These are phyloP conservation scores for Zygothrica quintamaculata DNA, from an alignment of 2,888 invertebrate genomes.

Conservation along the genomic window DNA sequence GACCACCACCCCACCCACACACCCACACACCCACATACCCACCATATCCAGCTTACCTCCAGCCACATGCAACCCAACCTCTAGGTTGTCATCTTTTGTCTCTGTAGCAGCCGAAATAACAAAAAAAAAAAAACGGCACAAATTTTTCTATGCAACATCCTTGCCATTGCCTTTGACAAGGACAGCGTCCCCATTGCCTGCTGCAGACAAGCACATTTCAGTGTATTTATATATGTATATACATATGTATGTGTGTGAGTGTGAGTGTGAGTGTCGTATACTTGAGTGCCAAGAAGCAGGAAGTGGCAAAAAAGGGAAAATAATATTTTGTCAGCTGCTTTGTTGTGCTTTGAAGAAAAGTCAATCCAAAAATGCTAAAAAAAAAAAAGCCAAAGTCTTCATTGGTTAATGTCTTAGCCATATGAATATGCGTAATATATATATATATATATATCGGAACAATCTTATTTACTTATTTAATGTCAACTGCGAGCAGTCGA, in stretches of 20 bases:
- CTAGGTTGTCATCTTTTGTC: constrained; percentile 83
- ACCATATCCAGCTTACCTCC: constrained; percentile 7
- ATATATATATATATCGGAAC: too few relatives aligned
- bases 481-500: too few relatives aligned
- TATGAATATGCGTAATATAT: too few relatives aligned
- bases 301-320: constrained; percentile 37
- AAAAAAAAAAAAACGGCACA: constrained; percentile 48
- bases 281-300: constrained; percentile 35
- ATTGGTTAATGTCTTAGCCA: constrained; percentile 41
- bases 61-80: constrained; percentile 35
- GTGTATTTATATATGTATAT: constrained; percentile 22
- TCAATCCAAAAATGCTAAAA: constrained; percentile 18
- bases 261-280: constrained; percentile 29
- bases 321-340: constrained; percentile 69
- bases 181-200: constrained; percentile 59
- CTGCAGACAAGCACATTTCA: constrained; percentile 74
- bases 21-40: background rate
- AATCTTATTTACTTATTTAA: too few relatives aligned
- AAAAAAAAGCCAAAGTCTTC: constrained; percentile 26
- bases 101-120: constrained; percentile 61
- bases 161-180: constrained; percentile 74
- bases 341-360: constrained; percentile 53
- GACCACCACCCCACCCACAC: too few relatives aligned
- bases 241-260: constrained; percentile 16
- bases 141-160: constrained; percentile 65